Evolutionary conservation across 2,888 invertebrate genomes (phyloP).

Genomic region (Cactoblastis cactorum): DNA sequence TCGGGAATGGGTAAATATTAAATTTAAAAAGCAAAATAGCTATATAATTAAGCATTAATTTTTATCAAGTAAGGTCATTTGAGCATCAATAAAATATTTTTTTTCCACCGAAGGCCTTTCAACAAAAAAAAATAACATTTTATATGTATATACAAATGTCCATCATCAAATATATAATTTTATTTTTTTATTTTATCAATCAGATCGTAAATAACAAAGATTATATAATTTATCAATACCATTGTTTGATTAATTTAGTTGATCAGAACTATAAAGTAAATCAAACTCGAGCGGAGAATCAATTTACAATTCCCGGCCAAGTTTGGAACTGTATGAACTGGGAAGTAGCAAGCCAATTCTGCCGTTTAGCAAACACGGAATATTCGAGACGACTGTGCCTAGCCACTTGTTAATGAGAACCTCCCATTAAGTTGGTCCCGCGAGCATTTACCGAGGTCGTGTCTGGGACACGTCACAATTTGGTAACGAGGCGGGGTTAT

Average conservation of each 20-base stretch:
- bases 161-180: no score
- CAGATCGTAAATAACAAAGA: no score
- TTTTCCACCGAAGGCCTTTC: no score
- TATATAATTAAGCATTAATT: no score
- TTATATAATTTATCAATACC: no score
- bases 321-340: constrained; percentile 5
- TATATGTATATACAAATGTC: no score
- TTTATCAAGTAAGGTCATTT: no score
- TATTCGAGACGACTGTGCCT: constrained; percentile 14
- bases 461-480: constrained; percentile 44
- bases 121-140: no score
- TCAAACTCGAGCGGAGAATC: constrained; percentile 3
- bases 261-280: constrained; percentile 1
- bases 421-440: constrained; percentile 25
- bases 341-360: constrained; percentile 6
- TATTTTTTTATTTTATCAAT: no score
- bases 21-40: no score
- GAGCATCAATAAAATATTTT: no score
- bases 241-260: neutral
- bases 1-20: no score
- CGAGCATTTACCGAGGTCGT: constrained; percentile 25
- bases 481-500: constrained; percentile 51
- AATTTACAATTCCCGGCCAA: constrained; percentile 10
- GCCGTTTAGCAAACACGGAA: constrained; percentile 3
- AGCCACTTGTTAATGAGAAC: constrained; percentile 24